Evolutionary conservation across 1,140 invertebrate genomes (phyloP), one percentile per base, ranked within the genome.

Genomic region (Sinella curviseta): DNA sequence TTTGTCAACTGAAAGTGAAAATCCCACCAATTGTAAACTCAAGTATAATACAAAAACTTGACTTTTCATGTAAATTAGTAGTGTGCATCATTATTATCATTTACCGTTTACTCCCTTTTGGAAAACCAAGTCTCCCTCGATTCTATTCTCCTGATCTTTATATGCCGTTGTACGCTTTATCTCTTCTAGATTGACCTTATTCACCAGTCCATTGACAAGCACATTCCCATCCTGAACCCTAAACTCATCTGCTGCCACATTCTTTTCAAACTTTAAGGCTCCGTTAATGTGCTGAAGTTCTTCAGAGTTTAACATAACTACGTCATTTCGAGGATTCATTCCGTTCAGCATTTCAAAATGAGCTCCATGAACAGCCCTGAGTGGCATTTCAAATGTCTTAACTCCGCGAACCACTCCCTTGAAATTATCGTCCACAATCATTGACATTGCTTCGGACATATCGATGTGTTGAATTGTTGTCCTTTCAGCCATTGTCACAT

Each of bases 111-210:
- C 24, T 3, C 24, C 24, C 14, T 60, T 26, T 26, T 3, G 12
- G 74, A 79, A 79, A 31, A 76, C 33, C 1, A 79, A 1, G 12
- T 76, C 48, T 14, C 78, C 60, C 1, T 36, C 2, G 20, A 79
- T 79, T 8, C 2, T 16, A 54, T 34, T 70, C 24, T 67, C 30
- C 31, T 48, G 14, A 8, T 78, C 30, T 34, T 34, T 78, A 16
- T 79, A 79, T 12, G 57, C 60, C 2, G 74, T n/a, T 76, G 3
- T 3, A 30, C 24, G 55, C 34, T 24, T 28, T n/a, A 35, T 76
- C 17, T 24, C 28, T 4, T 28, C n/a, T 28, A 79, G 30, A 16
- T 79, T 35, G 1, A 28, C 3, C 1, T 34, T 55, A 65, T 79
- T 76, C 4, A 76, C 74, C 4, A 55, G 26, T 36, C 74, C 78